Evolutionary conservation across 2,113 vertebrate species (phyloP).

Genomic region (Phoenicopterus ruber): DNA sequence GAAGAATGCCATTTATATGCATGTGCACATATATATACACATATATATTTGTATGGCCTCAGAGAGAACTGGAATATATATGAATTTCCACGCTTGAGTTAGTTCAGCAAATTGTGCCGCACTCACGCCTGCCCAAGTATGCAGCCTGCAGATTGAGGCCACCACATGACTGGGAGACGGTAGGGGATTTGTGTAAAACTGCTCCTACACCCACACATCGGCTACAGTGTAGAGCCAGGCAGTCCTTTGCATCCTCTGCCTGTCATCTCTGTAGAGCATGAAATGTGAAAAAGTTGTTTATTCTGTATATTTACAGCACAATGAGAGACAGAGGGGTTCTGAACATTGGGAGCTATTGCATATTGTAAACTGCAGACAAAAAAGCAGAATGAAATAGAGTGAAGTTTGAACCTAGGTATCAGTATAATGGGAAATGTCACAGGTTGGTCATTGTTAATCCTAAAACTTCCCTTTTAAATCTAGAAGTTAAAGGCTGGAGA

Average conservation of each 20-base stretch:
- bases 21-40: neutral
- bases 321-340: neutral
- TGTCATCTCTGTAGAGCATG: neutral
- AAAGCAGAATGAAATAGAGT: neutral
- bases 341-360: neutral
- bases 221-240: neutral
- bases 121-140: neutral
- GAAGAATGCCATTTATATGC: neutral
- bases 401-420: neutral
- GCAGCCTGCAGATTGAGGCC: neutral
- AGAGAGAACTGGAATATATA: neutral
- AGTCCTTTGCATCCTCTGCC: neutral
- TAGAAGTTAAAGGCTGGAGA: neutral
- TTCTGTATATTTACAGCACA: neutral
- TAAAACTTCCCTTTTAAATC: neutral
- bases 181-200: neutral
- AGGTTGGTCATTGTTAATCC: neutral
- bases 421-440: rapidly evolving
- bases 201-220: neutral
- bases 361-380: neutral
- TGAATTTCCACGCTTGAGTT: neutral
- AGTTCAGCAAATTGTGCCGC: neutral
- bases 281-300: neutral
- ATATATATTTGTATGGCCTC: neutral
- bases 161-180: neutral